phyloP scores from a whole-genome alignment of 1,140 invertebrate species.

The Brachionus plicatilis region DNA sequence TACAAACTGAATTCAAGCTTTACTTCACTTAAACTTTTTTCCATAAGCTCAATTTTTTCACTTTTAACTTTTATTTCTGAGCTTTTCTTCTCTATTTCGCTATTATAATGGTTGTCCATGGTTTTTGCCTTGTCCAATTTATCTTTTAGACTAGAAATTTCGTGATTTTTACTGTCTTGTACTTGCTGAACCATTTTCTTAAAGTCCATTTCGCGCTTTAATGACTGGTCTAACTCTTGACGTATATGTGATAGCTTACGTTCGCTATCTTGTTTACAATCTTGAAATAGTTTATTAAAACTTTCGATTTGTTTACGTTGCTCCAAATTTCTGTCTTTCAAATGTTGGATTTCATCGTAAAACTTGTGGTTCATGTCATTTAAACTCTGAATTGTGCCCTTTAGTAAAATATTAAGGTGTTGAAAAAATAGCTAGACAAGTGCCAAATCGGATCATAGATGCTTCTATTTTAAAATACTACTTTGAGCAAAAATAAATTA shows the following conservation, averaged over 20 bases:
- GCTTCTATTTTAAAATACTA: neutral
- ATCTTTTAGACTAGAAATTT: neutral
- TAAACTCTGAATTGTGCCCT: constrained; percentile 30
- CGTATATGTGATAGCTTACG: neutral
- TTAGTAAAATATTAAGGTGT: neutral
- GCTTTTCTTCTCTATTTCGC: neutral
- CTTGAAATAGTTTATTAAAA: constrained; percentile 19
- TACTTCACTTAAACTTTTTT: neutral
- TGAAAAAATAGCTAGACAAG: neutral
- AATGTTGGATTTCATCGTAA: constrained; percentile 29
- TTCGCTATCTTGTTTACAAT: constrained; percentile 20
- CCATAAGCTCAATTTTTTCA: neutral
- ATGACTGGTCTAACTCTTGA: constrained; percentile 4
- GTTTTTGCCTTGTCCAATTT: neutral
- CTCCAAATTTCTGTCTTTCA: constrained; percentile 31
- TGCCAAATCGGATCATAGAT: neutral
- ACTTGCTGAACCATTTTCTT: constrained; percentile 29
- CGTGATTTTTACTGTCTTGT: constrained; percentile 10
- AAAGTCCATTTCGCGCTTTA: constrained; percentile 10
- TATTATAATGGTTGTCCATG: neutral
- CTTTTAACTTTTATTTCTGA: neutral
- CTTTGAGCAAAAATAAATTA: neutral
- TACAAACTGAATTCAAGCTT: neutral
- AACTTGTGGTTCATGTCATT: constrained; percentile 37
- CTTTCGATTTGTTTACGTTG: constrained; percentile 20